Base-by-base conservation (phyloP, 2,888 invertebrate genomes). In the Pimpla rufipes region DNA sequence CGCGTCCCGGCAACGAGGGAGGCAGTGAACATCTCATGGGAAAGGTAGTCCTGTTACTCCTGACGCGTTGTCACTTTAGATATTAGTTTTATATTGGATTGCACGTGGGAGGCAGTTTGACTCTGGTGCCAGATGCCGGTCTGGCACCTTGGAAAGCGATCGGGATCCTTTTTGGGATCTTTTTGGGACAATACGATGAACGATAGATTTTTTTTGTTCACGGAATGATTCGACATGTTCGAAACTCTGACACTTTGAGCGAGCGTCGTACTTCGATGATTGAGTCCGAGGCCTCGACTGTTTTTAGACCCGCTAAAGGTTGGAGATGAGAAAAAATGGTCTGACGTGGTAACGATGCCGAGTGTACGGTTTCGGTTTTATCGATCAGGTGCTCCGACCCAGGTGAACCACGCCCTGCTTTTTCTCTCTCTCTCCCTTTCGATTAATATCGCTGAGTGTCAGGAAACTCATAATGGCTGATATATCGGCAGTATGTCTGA, bases 321-420 rank as follows among this genome's bases (percentile, higher is more conserved):
- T 29, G 57, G n/a, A 18, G n/a, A 47, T 45, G 10, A 29, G 16
- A 62, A 50, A 50, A 57, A 40, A 74, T 62, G 59, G 42, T 21
- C n/a, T 62, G 35, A 47, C 47, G 50, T 47, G 2, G 37, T 29
- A 13, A 18, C 5, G 71, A 45, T 7, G 62, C 35, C 21, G 21
- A 45, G 11, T 70, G 74, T 82, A 86, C 87, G 84, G 85, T 78
- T 87, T 87, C 84, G 85, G 87, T 64, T 84, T 83, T 91, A 91
- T 91, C 87, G 91, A 91, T 91, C 89, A 87, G 88, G 3, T 2
- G 57, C 55, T 73, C 85, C 85, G 84, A n/a, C 86, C 86, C 91
- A 91, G 91, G 90, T 91, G 89, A 86, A 90, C 91, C 87, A 90
- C 90, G 88, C 90, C 90, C 89, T 86, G 85, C 75, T 82, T n/a